Evolutionary conservation across 2,113 vertebrate genomes (phyloP).

Genomic region (Cyanoliseus patagonus): DNA sequence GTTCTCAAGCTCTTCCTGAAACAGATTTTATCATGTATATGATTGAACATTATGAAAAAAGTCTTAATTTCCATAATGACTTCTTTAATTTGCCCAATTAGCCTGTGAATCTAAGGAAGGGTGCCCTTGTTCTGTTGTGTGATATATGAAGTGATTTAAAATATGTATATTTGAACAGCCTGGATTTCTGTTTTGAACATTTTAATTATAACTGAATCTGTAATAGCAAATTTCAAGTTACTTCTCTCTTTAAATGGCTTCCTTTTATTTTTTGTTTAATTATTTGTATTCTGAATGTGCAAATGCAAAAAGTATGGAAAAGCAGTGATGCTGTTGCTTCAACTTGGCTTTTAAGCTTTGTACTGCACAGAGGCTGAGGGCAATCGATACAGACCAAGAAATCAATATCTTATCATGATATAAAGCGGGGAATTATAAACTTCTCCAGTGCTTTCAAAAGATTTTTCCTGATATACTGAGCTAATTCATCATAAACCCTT

Average conservation of each 20-base stretch:
- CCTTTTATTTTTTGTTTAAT: neutral
- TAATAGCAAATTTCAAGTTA: neutral
- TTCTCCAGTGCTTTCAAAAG: constrained; percentile 22
- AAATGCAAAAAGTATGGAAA: neutral
- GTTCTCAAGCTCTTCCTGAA: neutral
- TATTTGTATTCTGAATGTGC: neutral
- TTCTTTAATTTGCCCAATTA: constrained; percentile 17
- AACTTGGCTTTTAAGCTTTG: neutral
- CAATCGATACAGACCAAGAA: constrained; percentile 1
- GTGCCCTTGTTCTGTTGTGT: neutral
- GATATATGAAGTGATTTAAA: neutral
- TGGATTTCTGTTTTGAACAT: neutral
- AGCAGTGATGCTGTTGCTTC: neutral
- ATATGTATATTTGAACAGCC: neutral
- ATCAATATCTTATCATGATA: constrained; percentile 60
- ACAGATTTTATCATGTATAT: neutral
- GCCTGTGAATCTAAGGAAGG: neutral
- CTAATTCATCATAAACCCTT: constrained; percentile 31
- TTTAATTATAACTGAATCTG: neutral
- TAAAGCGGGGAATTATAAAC: constrained; percentile 53
- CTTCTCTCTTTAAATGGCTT: neutral
- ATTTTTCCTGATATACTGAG: constrained; percentile 22
- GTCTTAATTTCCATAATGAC: neutral
- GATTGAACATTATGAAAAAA: neutral
- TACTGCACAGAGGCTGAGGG: neutral